Base-by-base conservation (phyloP, 2,113 vertebrate species). In the Athene cunicularia region DNA sequence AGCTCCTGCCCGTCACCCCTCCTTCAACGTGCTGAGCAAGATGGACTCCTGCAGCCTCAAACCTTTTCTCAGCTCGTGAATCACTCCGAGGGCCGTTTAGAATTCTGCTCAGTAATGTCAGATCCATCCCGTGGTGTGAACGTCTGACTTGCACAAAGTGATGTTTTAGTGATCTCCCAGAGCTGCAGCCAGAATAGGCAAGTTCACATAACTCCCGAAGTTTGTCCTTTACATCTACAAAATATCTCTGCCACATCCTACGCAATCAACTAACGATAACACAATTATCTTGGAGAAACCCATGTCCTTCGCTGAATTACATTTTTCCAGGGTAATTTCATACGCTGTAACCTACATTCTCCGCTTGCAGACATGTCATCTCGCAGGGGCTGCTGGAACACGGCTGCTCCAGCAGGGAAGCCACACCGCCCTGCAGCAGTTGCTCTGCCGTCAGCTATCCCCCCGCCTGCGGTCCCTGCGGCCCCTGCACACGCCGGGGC, bases 41-140 rank as follows among this genome's bases (percentile, higher is more conserved):
- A 14, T 0, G 23, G 63, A 26, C 39, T 55, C 63, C 63, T 32
- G 8, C 5, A 35, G 16, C 37, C 68, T 35, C 55, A 19, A 18
- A 14, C 49, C 23, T 7, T 37, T 41, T 23, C 23, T 7, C 91
- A 56, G 39, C 67, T 43, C 0, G 0, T 15, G 67, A 67, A 49
- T 22, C 59, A 60, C 6, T 11, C 16, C 5, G 16, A 33, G 43
- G 39, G 28, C 63, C 68, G 28, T 28, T 9, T 5, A 12, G 47
- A 66, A 55, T 19, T 53, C 64, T 3, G 3, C 68, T 64, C 35
- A 1, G 58, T 8, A n/a, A 32, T 5, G 3, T 5, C 33, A 8
- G 50, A 22, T 8, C 10, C 28, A 10, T 5, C 49, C 64, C 1
- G 7, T 1, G 11, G 23, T 23, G 43, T 1, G 3, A 64, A 50